A percentile compares a stretch with the other conserved stretches of the same genome.
Evolutionary conservation across 2,113 vertebrate genomes (phyloP).

Genomic region (Etheostoma cragini): DNA sequence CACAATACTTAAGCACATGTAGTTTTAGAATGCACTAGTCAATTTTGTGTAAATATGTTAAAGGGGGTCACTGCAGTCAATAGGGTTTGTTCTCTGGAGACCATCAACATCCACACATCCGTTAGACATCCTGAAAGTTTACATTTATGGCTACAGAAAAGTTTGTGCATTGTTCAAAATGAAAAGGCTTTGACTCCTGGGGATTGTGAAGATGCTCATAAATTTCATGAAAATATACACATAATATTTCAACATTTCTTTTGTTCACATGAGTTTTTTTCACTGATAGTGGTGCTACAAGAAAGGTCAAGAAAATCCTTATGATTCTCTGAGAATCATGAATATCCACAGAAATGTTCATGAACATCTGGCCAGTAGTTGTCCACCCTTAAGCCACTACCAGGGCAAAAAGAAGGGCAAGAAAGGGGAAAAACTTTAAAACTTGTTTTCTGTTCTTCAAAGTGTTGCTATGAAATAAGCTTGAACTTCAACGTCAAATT

Average conservation of each 20-base stretch:
- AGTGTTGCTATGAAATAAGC: constrained; percentile 12
- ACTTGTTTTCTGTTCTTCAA: background rate
- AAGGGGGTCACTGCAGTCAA: background rate
- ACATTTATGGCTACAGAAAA: background rate
- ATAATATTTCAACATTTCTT: background rate
- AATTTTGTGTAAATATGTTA: background rate
- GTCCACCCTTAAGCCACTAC: background rate
- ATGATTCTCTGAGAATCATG: background rate
- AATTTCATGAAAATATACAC: background rate
- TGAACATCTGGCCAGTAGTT: background rate
- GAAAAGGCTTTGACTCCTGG: background rate
- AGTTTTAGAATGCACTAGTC: background rate
- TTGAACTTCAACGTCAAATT: constrained; percentile 18
- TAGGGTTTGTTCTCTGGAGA: background rate
- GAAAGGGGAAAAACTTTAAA: background rate
- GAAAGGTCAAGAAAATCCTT: background rate
- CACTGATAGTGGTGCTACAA: background rate
- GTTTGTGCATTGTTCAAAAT: background rate
- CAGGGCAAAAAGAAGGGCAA: background rate
- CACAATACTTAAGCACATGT: background rate
- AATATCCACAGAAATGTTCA: background rate
- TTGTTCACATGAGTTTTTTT: background rate
- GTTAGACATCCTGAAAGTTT: background rate
- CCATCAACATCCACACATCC: background rate
- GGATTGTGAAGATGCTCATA: background rate